Conservation (phyloP, 2,797 vertebrate species). For the Rhincodon typus region DNA sequence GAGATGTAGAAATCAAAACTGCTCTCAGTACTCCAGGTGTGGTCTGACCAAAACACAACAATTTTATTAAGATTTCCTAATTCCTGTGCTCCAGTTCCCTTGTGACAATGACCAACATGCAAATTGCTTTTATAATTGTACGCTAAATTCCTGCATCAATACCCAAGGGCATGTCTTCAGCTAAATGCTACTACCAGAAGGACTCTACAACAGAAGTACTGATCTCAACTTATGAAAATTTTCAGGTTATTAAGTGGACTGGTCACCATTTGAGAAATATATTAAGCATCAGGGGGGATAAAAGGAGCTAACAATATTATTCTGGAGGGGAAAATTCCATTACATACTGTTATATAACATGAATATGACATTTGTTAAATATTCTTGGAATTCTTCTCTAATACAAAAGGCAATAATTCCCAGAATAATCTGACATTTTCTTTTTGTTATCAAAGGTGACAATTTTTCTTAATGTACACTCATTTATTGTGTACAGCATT, state of each 20-base stretch:
- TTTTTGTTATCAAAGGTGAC: no score
- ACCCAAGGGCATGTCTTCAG: background rate
- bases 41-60: no score
- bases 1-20: no score
- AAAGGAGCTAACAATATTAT: no score
- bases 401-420: background rate
- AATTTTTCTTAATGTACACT: no score
- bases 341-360: background rate
- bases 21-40: no score
- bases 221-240: background rate
- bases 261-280: background rate
- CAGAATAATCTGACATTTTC: background rate
- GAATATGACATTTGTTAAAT: background rate
- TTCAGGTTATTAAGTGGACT: background rate
- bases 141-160: no score
- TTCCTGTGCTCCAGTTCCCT: no score
- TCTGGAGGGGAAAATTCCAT: no score
- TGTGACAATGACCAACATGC: no score
- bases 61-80: no score
- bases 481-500: background rate
- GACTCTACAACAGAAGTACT: background rate
- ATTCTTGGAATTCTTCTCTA: background rate
- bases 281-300: background rate
- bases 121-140: no score
- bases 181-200: background rate